phyloP scores from a whole-genome alignment of 2,113 vertebrate genomes.

The Pterocles orientalis region DNA sequence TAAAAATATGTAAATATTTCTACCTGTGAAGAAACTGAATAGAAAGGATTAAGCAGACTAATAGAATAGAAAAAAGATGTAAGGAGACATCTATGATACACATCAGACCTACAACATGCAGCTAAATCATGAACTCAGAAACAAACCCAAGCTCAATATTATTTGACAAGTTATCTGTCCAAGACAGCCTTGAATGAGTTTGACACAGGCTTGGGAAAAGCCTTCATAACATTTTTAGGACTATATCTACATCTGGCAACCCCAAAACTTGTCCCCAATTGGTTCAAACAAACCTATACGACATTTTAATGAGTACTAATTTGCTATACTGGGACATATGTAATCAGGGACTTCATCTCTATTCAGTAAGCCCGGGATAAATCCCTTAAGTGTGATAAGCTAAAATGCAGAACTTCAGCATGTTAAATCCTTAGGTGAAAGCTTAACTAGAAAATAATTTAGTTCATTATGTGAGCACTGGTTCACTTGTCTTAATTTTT shows the following conservation, averaged over 20 bases:
- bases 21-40: neutral
- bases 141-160: neutral
- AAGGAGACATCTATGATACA: rapidly evolving
- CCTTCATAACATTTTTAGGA: neutral
- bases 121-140: neutral
- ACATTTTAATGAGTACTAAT: neutral
- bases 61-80: neutral
- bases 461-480: rapidly evolving
- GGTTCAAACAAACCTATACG: neutral
- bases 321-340: neutral
- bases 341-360: neutral
- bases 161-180: neutral
- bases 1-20: neutral
- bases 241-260: neutral
- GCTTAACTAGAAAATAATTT: neutral
- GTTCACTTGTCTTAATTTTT: neutral
- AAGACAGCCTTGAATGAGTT: neutral
- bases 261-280: neutral
- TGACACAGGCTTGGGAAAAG: neutral
- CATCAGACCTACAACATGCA: neutral
- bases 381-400: neutral
- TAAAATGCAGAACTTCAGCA: neutral
- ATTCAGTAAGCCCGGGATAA: neutral
- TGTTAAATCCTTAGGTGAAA: neutral
- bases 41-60: neutral